Evolutionary conservation across 2,797 vertebrate genomes (phyloP), one percentile per base, ranked within the genome.

Genomic region (Phataginus tricuspis): DNA sequence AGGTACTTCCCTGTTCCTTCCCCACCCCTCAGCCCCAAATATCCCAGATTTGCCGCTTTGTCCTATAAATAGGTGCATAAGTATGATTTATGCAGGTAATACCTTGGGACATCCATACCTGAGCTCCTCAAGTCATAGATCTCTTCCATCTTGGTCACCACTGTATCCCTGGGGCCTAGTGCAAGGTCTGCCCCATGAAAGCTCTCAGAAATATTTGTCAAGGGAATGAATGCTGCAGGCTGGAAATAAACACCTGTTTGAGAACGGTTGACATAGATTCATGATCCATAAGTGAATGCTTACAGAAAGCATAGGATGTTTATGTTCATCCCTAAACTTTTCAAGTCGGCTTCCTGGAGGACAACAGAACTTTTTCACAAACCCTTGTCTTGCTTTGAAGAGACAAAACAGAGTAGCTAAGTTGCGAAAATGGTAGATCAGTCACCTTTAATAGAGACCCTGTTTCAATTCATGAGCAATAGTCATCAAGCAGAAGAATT

Each of bases 391-490:
- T 53, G 31, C 68, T 92, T 95, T 87, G 16, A 49, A 88, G 42
- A 87, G 77, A 80, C 49, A 95, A 86, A 72, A 74, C 23, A 66
- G 78, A 55, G 18, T 59, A 91, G 39, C 34, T 75, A 49, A 51
- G 19, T 94, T 95, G 92, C 45, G 68, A 93, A 96, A 92, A 83
- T 59, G 11, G 39, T 82, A 4, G 31, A 15, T 91, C n/a, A 31
- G 21, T 79, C 86, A 91, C 66, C 53, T 84, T 74, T 82, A 90
- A 92, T 34, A 90, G 87, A 96, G 49, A 27, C 25, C 51, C 18
- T 96, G 61, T 87, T 95, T 95, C 80, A 34, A 64, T 53, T 80
- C 53, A 90, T 66, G 71, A 74, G 64, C 66, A 57, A 84, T 51
- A 77, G 45, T 66, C 77, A 45, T 55, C 69, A 23, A 29, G 84